phyloP scores from a whole-genome alignment of 2,113 vertebrate genomes.

The Crotalus helleri region DNA sequence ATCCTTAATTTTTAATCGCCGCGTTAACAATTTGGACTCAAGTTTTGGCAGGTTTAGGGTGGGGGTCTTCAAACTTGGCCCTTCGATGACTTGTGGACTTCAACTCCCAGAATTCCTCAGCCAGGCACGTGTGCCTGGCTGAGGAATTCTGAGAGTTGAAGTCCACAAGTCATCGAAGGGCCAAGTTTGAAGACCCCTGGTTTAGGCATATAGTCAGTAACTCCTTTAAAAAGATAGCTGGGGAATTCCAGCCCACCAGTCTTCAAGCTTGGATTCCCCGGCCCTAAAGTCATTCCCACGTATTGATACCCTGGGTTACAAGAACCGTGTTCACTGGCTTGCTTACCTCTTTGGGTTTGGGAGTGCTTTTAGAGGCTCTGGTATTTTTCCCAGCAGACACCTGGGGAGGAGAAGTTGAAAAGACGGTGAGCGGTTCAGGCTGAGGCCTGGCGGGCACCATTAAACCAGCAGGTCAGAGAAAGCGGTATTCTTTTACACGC shows the following conservation, averaged over 20 bases:
- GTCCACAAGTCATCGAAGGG: neutral
- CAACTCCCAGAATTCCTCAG: too few species aligned
- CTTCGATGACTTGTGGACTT: too few species aligned
- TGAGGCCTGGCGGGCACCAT: neutral
- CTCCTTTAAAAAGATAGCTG: too few species aligned
- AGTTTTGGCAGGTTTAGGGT: neutral
- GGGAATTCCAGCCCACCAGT: neutral
- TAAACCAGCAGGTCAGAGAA: neutral
- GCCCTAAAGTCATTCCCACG: neutral
- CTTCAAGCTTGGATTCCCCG: neutral
- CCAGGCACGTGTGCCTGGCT: too few species aligned
- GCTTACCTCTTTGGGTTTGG: slow-evolving; percentile 67
- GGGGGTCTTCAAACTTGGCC: too few species aligned
- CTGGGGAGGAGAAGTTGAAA: slow-evolving; percentile 54
- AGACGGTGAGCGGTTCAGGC: slow-evolving; percentile 2
- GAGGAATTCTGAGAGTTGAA: neutral
- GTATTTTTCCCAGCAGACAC: slow-evolving; percentile 36
- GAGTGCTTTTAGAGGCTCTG: slow-evolving; percentile 47
- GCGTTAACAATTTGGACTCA: neutral
- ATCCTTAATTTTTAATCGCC: neutral
- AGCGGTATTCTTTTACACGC: slow-evolving; percentile 27
- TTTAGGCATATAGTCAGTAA: too few species aligned
- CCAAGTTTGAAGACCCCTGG: neutral
- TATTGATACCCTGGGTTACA: neutral
- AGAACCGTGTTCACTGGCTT: neutral